Base-by-base conservation (phyloP, 2,113 vertebrate genomes). In the Chamaea fasciata region DNA sequence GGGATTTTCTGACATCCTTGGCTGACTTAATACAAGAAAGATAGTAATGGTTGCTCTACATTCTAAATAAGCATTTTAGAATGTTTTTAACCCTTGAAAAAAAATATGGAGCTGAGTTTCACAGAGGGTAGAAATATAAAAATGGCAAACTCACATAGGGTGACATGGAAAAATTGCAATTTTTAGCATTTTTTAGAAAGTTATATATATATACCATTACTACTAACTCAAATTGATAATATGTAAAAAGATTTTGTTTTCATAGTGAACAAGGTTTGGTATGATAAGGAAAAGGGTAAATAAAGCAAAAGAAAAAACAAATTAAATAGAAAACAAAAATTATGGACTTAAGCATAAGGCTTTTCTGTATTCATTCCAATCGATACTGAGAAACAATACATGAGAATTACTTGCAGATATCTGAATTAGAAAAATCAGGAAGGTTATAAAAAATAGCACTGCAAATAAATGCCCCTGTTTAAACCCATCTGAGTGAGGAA, bases 391-490 rank as follows among this genome's bases (percentile, higher is more conserved):
- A 10, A 81, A 55, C 7, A 67, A 31, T n/a, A 5, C 8, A 28
- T 0, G 0, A 42, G 3, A 70, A 49, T 65, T 35, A 33, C 7
- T 35, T 59, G 31, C 15, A 71, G 6, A 2, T 14, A 4, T 39
- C 17, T 23, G 18, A 86, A 60, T 59, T 55, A 21, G 7, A 55
- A 88, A 88, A 65, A 28, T 15, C 16, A 42, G 1, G 13, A 69
- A 35, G 6, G 1, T 2, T 46, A 4, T 37, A 52, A 60, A 3
- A 50, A 75, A 78, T 6, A 9, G 15, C 10, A 50, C 4, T 63
- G 20, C 26, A 67, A 83, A 42, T 31, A 78, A 4, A 69, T 53
- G 2, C 0, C 1, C 1, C 4, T 60, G 3, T 35, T 67, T 39
- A 89, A 70, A 44, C 15, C 15, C 1, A 22, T 17, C 7, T 56